Evolutionary conservation across 2,888 invertebrate species (phyloP).

Genomic region (Dermolepida albohirtum): DNA sequence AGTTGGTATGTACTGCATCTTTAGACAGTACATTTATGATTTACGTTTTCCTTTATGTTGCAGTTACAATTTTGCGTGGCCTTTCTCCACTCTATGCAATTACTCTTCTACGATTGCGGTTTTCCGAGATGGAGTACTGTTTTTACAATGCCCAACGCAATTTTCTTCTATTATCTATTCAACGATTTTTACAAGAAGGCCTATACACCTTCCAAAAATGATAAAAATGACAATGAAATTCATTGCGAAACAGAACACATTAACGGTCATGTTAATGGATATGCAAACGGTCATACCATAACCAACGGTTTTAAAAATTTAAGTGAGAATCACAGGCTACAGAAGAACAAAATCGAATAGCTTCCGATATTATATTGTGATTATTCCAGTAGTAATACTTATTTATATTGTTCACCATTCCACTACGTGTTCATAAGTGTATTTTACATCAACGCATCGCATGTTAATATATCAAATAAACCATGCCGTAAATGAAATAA

Average conservation of each 20-base stretch:
- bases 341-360: conserved; percentile 7
- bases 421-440: no score
- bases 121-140: conserved; percentile 85
- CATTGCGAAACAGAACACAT: no score
- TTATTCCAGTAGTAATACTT: no score
- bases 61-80: conserved; percentile 91
- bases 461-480: no score
- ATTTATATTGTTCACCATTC: no score
- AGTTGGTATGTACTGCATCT: conserved; percentile 71
- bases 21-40: not conserved
- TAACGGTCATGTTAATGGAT: not conserved
- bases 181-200: conserved; percentile 89
- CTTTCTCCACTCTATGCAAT: conserved; percentile 85
- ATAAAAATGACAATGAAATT: no score
- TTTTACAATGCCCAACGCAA: conserved; percentile 89
- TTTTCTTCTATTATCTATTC: conserved; percentile 92
- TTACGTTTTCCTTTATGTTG: conserved; percentile 73
- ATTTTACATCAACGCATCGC: no score
- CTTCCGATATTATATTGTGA: not conserved
- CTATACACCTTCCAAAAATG: conserved; percentile 63
- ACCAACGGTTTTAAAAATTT: not conserved
- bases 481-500: no score
- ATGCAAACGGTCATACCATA: not conserved
- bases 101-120: conserved; percentile 86
- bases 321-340: not conserved